Evolutionary conservation across 53 echinoderm and acorn worm genomes (phyloP), one percentile per base, ranked within the genome.

Genomic region (Paracentrotus lividus): DNA sequence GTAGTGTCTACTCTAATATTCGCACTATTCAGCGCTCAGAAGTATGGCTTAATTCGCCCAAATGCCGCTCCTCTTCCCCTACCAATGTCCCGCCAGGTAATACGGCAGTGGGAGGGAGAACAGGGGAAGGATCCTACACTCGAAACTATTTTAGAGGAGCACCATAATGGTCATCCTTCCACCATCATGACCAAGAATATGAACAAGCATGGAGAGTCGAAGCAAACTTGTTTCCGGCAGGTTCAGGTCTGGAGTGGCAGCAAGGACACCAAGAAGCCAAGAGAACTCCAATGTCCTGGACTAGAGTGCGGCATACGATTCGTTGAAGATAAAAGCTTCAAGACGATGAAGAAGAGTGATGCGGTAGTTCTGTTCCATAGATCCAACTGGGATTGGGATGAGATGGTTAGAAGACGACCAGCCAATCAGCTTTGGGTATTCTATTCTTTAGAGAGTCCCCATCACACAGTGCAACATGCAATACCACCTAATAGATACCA

Each of bases 351-450:
- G 72, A 36, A 14, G 72, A 72, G 72, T 38, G 72, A 72, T 72
- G 72, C 72, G 72, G 38, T 72, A 26, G 72, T 72, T 16, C 14
- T 72, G 16, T 72, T 33, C 34, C 72, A 72, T 72, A 72, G 34
- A 72, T 5, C 72, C 15, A 1, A 33, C 8, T 72, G 72, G 72
- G 72, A 72, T 34, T 72, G 72, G 72, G 72, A 72, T 72, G 38
- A 33, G 72, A 72, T 72, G 72, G 14, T 36, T 14, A 72, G 38
- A 38, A 72, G 0, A 72, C 72, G 72, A 34, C 72, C 72, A 72
- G 13, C 38, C 4, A 38, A 38, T 34, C 72, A 72, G 20, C 10
- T 72, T 33, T 72, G 72, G 72, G 72, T 15, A 2, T 72, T 72
- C 38, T 72, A 72, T 12, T n/a, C 34, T 13, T 8, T 72, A 36